Evolutionary conservation across 2,888 invertebrate species (phyloP).

Genomic region (Caenorhabditis angaria): DNA sequence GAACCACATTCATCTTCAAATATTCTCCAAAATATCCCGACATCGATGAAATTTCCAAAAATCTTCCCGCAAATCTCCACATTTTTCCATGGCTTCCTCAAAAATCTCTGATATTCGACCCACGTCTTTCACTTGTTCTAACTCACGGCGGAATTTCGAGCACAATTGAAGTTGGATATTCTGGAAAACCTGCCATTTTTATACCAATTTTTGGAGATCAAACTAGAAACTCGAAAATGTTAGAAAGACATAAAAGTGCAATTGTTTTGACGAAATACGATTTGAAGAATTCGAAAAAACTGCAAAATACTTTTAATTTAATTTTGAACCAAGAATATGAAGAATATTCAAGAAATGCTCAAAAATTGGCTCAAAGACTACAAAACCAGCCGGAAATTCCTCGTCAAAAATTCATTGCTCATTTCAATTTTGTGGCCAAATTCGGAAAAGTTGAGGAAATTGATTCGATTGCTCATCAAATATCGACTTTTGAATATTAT

Average conservation of each 20-base stretch:
- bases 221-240: constrained; percentile 35
- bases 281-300: constrained; percentile 16
- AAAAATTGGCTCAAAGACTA: constrained; percentile 22
- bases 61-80: constrained; percentile 42
- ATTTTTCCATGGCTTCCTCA: constrained; percentile 57
- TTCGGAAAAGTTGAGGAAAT: constrained; percentile 33
- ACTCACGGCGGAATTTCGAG: constrained; percentile 50
- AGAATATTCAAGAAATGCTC: constrained; percentile 18
- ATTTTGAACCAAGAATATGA: constrained; percentile 30
- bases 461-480: constrained; percentile 27
- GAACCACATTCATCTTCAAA: constrained; percentile 55
- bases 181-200: constrained; percentile 37
- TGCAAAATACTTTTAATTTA: constrained; percentile 15
- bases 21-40: constrained; percentile 38
- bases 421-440: constrained; percentile 37
- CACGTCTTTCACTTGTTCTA: constrained; percentile 39
- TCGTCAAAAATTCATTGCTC: constrained; percentile 26
- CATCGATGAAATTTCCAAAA: constrained; percentile 18
- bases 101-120: constrained; percentile 32
- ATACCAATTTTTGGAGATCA: constrained; percentile 53
- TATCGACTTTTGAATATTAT: constrained; percentile 30
- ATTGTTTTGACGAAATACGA: constrained; percentile 37
- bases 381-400: constrained; percentile 36
- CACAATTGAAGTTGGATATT: constrained; percentile 44
- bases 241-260: constrained; percentile 42